Conservation (phyloP, 2,797 vertebrate species). For the Sebastiscus albofasciatus region DNA sequence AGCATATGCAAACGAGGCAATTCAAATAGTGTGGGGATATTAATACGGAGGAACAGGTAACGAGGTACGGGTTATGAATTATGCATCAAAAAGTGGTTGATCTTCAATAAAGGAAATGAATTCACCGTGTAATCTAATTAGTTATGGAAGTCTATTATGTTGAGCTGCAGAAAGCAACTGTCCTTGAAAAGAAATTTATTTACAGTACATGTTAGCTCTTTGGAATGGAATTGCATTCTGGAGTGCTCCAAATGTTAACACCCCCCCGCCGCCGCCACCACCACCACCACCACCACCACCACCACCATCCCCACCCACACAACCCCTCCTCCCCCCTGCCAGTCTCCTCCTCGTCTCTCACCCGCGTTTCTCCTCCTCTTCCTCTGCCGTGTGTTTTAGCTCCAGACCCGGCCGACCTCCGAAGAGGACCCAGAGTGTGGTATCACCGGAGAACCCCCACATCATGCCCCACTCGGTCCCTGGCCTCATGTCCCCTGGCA, state of each 20-base stretch:
- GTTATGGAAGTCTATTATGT: constrained; percentile 99
- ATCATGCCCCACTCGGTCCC: constrained; percentile 99
- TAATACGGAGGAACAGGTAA: constrained; percentile 99
- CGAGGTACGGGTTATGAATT: constrained; percentile 99
- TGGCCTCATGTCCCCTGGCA: constrained; percentile 98
- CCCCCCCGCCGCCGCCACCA: constrained; percentile 27
- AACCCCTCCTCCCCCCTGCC: constrained; percentile 17
- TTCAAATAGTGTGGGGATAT: constrained; percentile 99
- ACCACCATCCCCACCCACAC: not conserved
- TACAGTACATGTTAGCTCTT: constrained; percentile 99
- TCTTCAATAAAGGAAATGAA: constrained; percentile 99
- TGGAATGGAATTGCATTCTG: constrained; percentile 94
- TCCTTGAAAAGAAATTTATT: constrained; percentile 99
- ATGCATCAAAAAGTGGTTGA: constrained; percentile 99
- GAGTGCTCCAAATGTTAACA: constrained; percentile 91
- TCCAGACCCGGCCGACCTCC: constrained; percentile 99
- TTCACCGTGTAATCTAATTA: constrained; percentile 99
- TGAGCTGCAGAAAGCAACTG: constrained; percentile 99
- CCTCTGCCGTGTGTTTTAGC: constrained; percentile 77
- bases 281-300: not conserved
- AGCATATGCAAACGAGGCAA: constrained; percentile 99
- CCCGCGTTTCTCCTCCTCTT: constrained; percentile 14
- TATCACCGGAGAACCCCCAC: constrained; percentile 97
- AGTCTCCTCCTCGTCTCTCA: constrained; percentile 41
- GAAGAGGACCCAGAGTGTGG: constrained; percentile 98